phyloP scores from a whole-genome alignment of 2,113 vertebrate species.

The Anguilla japonica region DNA sequence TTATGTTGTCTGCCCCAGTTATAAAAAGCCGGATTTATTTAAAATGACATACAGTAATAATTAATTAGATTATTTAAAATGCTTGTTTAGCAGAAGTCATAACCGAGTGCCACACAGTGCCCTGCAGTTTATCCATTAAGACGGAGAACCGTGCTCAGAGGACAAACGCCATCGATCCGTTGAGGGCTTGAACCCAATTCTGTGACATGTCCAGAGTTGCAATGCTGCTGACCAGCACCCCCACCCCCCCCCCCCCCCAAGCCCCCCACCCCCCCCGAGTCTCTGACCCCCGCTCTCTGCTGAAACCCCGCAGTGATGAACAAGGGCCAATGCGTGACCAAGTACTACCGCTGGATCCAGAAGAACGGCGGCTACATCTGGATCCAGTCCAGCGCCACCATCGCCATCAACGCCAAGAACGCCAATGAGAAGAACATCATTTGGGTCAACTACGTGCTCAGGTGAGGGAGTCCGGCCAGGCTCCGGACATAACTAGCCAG shows the following conservation, averaged over 20 bases:
- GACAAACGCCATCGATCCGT: neutral
- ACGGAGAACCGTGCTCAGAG: neutral
- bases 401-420: slow-evolving; percentile 95
- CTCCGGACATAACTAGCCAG: neutral
- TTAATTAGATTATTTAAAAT: neutral
- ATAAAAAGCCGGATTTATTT: neutral
- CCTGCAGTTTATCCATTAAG: neutral
- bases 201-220: neutral
- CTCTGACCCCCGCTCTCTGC: neutral
- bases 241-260: neutral
- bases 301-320: slow-evolving; percentile 81
- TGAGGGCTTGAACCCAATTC: neutral
- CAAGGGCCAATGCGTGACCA: slow-evolving; percentile 97
- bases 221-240: neutral
- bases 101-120: neutral
- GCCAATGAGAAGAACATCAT: slow-evolving; percentile 95
- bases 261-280: neutral
- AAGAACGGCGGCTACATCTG: slow-evolving; percentile 96
- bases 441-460: slow-evolving; percentile 99
- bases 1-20: neutral
- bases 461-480: slow-evolving; percentile 65
- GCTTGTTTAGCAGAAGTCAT: neutral
- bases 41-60: neutral
- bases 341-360: slow-evolving; percentile 99
- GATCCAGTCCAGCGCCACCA: slow-evolving; percentile 98